A percentile compares a stretch with the other conserved stretches of the same genome.
Evolutionary conservation across 2,113 vertebrate genomes (phyloP).

Genomic region (Egretta garzetta): DNA sequence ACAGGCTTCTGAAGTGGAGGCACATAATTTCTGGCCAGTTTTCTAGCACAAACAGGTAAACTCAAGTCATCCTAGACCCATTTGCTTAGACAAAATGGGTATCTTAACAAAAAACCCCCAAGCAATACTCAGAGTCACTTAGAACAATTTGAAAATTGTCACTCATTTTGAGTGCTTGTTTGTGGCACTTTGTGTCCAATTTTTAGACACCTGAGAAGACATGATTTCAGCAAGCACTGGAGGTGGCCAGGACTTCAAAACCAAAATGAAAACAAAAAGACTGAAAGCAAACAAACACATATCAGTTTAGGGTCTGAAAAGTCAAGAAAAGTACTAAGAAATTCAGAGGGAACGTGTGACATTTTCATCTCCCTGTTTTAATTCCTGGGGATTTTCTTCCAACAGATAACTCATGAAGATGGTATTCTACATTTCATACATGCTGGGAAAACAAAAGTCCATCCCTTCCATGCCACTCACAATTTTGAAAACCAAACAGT

Average conservation of each 20-base stretch:
- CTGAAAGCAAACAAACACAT: neutral
- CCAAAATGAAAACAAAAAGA: neutral
- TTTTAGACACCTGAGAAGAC: neutral
- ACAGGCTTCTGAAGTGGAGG: neutral
- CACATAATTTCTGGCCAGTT: neutral
- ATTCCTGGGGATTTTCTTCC: neutral
- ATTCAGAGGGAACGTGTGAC: neutral
- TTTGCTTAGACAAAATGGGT: neutral
- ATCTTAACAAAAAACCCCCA: fast-evolving
- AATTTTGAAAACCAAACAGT: neutral
- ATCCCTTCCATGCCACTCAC: neutral
- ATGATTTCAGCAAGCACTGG: neutral
- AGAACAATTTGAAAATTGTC: neutral
- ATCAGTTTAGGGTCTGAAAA: neutral
- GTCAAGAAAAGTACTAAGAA: neutral
- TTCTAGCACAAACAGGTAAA: neutral
- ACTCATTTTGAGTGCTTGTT: neutral
- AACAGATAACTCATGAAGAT: neutral
- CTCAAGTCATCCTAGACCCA: neutral
- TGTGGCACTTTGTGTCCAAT: neutral
- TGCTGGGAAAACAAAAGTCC: neutral
- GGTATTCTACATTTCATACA: neutral
- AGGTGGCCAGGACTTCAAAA: neutral
- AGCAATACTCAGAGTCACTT: neutral
- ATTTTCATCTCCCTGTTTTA: neutral